Percentiles rank a stretch among this genome's conserved stretches.
These are phyloP conservation scores for Luperina nickerlii DNA, from an alignment of 2,888 invertebrate genomes.

Conservation along the genomic window DNA sequence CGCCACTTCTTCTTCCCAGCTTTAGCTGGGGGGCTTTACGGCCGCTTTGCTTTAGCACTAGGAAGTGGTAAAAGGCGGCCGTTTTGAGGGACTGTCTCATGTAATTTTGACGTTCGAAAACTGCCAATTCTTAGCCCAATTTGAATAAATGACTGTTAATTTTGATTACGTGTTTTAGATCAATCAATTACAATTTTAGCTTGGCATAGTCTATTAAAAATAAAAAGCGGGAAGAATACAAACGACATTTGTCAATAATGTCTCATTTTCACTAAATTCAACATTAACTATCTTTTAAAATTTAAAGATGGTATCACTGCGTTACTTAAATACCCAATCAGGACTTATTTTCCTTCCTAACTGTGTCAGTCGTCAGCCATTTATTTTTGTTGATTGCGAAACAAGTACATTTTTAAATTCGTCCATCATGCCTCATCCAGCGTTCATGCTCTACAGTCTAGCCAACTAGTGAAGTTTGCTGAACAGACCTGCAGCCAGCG, in stretches of 20 bases:
- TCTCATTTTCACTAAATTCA: not conserved
- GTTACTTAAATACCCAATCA: not conserved
- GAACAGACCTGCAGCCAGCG: slow-evolving; percentile 83
- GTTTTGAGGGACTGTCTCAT: not conserved
- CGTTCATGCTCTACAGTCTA: not conserved
- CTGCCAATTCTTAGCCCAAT: not conserved
- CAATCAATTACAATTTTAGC: not conserved
- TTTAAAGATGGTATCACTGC: not conserved
- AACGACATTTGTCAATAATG: not conserved
- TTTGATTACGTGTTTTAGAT: not conserved
- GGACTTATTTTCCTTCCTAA: not conserved
- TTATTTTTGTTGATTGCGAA: not conserved
- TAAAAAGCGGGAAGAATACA: not conserved
- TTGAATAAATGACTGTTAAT: no score
- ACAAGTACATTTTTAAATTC: no score
- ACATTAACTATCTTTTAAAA: not conserved
- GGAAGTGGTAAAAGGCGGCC: no score
- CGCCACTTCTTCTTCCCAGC: no score
- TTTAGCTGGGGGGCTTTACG: no score
- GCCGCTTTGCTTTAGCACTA: no score
- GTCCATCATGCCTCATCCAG: slow-evolving; percentile 14
- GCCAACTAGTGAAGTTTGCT: slow-evolving; percentile 29
- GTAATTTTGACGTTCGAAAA: not conserved
- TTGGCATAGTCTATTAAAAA: not conserved
- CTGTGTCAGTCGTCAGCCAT: not conserved